Conservation (phyloP, 2,888 invertebrate genomes). For the Drosophila neutralis region DNA sequence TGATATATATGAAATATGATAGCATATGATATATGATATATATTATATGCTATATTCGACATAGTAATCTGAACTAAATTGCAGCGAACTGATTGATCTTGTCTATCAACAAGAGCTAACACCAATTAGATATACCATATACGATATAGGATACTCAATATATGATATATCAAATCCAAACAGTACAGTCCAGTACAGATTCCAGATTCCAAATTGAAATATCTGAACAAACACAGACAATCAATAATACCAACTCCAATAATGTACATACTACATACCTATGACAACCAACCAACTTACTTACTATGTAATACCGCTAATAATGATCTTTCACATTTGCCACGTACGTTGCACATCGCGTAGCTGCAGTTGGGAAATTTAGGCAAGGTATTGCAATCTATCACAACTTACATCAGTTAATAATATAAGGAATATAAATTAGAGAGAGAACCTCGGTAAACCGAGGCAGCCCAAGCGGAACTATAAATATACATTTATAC, state of each 20-base stretch:
- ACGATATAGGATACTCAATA: slow-evolving; percentile 4
- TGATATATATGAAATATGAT: not conserved
- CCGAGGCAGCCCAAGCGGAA: slow-evolving; percentile 42
- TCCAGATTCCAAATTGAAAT: not conserved
- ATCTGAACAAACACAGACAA: slow-evolving; percentile 37
- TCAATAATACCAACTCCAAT: slow-evolving; percentile 10
- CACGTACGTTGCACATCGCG: slow-evolving; percentile 53
- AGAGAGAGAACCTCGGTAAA: slow-evolving; percentile 23
- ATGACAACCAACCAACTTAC: slow-evolving; percentile 17
- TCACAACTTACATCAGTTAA: slow-evolving; percentile 24
- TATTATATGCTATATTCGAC: not conserved
- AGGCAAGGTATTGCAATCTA: slow-evolving; percentile 79
- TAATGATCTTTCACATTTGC: slow-evolving; percentile 63
- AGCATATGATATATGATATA: not conserved
- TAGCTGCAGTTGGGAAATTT: slow-evolving; percentile 84
- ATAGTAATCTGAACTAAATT: not conserved
- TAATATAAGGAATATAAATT: slow-evolving; percentile 1
- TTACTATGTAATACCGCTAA: slow-evolving; percentile 33
- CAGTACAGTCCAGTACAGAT: not conserved
- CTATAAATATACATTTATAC: not conserved
- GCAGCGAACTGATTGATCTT: not conserved
- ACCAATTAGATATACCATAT: not conserved
- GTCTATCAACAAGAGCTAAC: not conserved
- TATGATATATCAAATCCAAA: slow-evolving; percentile 4
- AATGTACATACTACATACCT: slow-evolving; percentile 2